Percentiles rank a stretch among this genome's conserved stretches.
Conservation (phyloP, 2,888 invertebrate genomes). For the Noctua pronuba region DNA sequence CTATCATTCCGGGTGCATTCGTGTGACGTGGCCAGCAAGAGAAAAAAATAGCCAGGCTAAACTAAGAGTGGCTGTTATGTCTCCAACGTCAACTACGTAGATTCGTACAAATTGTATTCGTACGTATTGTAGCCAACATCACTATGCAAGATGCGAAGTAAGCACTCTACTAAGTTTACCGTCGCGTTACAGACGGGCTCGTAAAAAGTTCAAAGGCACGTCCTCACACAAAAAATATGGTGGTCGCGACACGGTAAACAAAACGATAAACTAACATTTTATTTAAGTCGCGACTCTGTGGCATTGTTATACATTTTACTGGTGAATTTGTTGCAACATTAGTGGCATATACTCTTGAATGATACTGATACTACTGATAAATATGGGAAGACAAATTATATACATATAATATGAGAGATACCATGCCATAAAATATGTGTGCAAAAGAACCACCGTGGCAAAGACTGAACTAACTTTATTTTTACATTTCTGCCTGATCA, state of each 20-base stretch:
- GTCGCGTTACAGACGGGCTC: slow-evolving; percentile 67
- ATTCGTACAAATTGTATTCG: not conserved
- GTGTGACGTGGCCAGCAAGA: not conserved
- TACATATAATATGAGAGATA: not conserved
- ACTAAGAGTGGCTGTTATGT: not conserved
- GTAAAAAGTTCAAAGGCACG: slow-evolving; percentile 77
- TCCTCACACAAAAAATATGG: slow-evolving; percentile 74
- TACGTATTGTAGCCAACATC: slow-evolving; percentile 12
- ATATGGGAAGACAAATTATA: not conserved
- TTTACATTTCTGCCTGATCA: not conserved
- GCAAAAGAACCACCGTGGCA: not conserved
- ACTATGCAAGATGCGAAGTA: slow-evolving; percentile 45
- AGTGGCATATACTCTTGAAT: not conserved
- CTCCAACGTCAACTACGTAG: not conserved
- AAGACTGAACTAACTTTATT: not conserved
- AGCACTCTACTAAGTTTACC: slow-evolving; percentile 63
- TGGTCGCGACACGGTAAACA: slow-evolving; percentile 81
- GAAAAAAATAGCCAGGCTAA: not conserved
- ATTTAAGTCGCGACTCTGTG: slow-evolving; percentile 70
- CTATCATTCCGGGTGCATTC: not conserved
- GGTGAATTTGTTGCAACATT: slow-evolving; percentile 22
- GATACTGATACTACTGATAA: not conserved
- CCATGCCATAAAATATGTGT: not conserved
- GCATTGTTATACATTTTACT: slow-evolving; percentile 60
- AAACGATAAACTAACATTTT: slow-evolving; percentile 84